phyloP scores from a whole-genome alignment of 2,888 invertebrate genomes.

The Brassicogethes aeneus region DNA sequence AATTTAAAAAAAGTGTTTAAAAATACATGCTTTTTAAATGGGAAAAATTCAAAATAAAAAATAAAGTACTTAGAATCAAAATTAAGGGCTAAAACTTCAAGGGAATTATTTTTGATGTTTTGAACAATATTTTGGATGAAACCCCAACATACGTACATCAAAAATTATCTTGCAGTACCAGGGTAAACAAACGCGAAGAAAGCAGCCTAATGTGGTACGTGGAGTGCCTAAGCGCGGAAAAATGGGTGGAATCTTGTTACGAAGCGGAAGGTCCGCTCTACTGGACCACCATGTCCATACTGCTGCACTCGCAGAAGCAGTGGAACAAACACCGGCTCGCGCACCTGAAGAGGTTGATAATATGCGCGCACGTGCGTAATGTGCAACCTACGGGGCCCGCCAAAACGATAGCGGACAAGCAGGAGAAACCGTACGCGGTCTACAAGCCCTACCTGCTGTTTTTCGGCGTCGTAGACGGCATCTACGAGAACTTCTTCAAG shows the following conservation, averaged over 20 bases:
- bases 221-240: slow-evolving; percentile 51
- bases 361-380: slow-evolving; percentile 68
- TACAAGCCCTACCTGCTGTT: slow-evolving; percentile 83
- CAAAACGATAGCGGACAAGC: slow-evolving; percentile 45
- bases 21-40: too few species aligned
- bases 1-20: too few species aligned
- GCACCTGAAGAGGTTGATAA: slow-evolving; percentile 67
- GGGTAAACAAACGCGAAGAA: slow-evolving; percentile 69
- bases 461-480: slow-evolving; percentile 75
- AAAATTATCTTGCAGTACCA: slow-evolving; percentile 48
- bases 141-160: too few species aligned
- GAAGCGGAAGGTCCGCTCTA: slow-evolving; percentile 92
- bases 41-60: too few species aligned
- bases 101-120: too few species aligned
- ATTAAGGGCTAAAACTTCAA: too few species aligned
- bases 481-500: slow-evolving; percentile 82
- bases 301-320: slow-evolving; percentile 66
- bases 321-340: slow-evolving; percentile 67
- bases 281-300: slow-evolving; percentile 70
- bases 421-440: slow-evolving; percentile 59
- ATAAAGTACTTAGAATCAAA: too few species aligned
- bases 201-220: slow-evolving; percentile 66
- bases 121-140: too few species aligned
- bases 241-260: slow-evolving; percentile 73
- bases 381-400: slow-evolving; percentile 54